A percentile compares a stretch with the other conserved stretches of the same genome.
Evolutionary conservation across 2,113 vertebrate species (phyloP).

Genomic region (Xenopus borealis): DNA sequence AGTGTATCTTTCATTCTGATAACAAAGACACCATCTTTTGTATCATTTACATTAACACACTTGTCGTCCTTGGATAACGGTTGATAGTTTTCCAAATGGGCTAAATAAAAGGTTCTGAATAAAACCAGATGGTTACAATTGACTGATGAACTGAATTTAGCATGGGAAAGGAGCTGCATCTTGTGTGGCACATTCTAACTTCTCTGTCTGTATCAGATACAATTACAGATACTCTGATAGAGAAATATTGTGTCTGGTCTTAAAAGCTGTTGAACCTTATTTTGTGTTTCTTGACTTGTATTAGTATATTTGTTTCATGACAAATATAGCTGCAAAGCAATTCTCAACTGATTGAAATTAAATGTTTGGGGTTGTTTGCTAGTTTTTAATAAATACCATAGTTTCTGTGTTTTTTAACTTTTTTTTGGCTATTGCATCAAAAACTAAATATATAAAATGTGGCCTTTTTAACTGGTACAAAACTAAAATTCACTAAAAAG

Average conservation of each 20-base stretch:
- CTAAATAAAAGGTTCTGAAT: conserved; percentile 34
- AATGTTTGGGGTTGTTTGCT: too few relatives aligned
- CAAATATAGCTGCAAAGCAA: too few relatives aligned
- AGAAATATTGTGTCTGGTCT: conserved; percentile 29
- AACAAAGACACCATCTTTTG: conserved; percentile 27
- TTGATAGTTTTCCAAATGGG: conserved; percentile 39
- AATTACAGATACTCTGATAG: conserved; percentile 41
- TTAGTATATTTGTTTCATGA: not conserved
- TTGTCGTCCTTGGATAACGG: conserved; percentile 29
- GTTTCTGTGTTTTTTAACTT: too few relatives aligned
- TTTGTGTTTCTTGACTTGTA: conserved; percentile 10
- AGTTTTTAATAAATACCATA: too few relatives aligned
- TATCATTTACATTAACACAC: conserved; percentile 19
- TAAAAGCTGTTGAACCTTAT: conserved; percentile 14
- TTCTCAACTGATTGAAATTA: too few relatives aligned
- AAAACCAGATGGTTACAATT: conserved; percentile 37
- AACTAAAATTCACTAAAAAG: too few relatives aligned
- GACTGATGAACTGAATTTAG: conserved; percentile 34
- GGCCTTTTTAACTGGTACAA: too few relatives aligned
- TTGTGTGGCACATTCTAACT: conserved; percentile 36
- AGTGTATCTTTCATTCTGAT: conserved; percentile 35
- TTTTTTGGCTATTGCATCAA: too few relatives aligned
- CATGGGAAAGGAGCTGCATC: conserved; percentile 32
- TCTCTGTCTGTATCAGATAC: conserved; percentile 34
- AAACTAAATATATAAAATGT: too few relatives aligned